Evolutionary conservation across 2,797 vertebrate genomes (phyloP), one percentile per base, ranked within the genome.

Genomic region (Liparis tanakae): DNA sequence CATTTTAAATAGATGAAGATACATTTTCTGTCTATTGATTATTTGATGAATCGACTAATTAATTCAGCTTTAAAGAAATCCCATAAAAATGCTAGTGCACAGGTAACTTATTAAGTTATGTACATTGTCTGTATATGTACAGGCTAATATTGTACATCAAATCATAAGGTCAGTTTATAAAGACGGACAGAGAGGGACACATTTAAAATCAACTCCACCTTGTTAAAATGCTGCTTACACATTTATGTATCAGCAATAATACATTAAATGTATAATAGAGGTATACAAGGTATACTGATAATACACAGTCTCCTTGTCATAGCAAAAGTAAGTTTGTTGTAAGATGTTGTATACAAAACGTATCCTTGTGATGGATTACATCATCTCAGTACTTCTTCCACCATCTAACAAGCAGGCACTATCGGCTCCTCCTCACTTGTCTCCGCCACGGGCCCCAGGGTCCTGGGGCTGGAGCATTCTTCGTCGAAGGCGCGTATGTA

Each of bases 401-500:
- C 34, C 25, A 36, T 54, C 15, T 62, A 53, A 76, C n/a, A 7
- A 39, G 20, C 9, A 10, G 22, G 14, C 58, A 17, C 20, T 37
- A 25, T 9, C 34, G 71, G 12, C 1, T 46, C 54, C 50, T 15
- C 59, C 89, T 93, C 80, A 96, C 95, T 87, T 53, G 94, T 94
- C 53, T 87, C 80, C 3, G 93, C 88, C 39, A 89, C 87, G 41
- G 81, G 55, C 20, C 87, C 91, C 51, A 94, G 79, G 20, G 20
- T 62, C 30, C 10, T 59, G 0, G 85, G 84, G 34, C 95, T 95
- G 81, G 78, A 14, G 46, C 95, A 96, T 7, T 95, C 76, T 0
- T 92, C 9, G 2, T 95, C 92, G 6, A 70, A 91, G 5, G 95
- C 89, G 85, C 94, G 79, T 30, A 95, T 90, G 74, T 74, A 86